Evolutionary conservation across 2,888 invertebrate species (phyloP).

Genomic region (Acleris laterana): DNA sequence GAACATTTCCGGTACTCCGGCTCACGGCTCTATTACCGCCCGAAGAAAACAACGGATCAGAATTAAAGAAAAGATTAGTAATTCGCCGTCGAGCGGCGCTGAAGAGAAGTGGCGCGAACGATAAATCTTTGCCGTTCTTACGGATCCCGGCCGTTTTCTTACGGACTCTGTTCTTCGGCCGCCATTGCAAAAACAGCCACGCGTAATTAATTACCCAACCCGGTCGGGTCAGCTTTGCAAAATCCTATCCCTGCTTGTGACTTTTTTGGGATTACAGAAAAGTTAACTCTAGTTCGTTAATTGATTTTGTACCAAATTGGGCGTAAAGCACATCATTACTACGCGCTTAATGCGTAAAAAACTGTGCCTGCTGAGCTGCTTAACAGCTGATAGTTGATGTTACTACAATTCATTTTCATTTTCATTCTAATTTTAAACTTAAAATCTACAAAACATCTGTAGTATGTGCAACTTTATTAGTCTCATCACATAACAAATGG

Average conservation of each 20-base stretch:
- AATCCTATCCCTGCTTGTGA: conserved; percentile 75
- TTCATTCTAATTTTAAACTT: too few species aligned
- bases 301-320: conserved; percentile 52
- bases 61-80: conserved; percentile 78
- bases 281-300: conserved; percentile 61
- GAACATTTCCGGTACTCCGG: conserved; percentile 66
- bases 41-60: conserved; percentile 74
- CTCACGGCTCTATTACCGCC: conserved; percentile 67
- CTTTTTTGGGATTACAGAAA: conserved; percentile 66
- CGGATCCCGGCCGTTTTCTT: conserved; percentile 65
- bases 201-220: conserved; percentile 77
- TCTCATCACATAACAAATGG: too few species aligned
- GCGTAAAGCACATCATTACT: conserved; percentile 12
- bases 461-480: too few species aligned
- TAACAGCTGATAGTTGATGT: too few species aligned
- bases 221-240: conserved; percentile 66
- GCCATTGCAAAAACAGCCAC: conserved; percentile 74
- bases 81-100: conserved; percentile 63
- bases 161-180: conserved; percentile 43
- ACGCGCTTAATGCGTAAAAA: not conserved
- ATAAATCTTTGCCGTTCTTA: conserved; percentile 77
- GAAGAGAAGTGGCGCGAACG: conserved; percentile 65
- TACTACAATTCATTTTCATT: too few species aligned
- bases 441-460: too few species aligned
- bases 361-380: too few species aligned